Evolutionary conservation across 2,113 vertebrate species (phyloP).

Genomic region (Cyanistes caeruleus): DNA sequence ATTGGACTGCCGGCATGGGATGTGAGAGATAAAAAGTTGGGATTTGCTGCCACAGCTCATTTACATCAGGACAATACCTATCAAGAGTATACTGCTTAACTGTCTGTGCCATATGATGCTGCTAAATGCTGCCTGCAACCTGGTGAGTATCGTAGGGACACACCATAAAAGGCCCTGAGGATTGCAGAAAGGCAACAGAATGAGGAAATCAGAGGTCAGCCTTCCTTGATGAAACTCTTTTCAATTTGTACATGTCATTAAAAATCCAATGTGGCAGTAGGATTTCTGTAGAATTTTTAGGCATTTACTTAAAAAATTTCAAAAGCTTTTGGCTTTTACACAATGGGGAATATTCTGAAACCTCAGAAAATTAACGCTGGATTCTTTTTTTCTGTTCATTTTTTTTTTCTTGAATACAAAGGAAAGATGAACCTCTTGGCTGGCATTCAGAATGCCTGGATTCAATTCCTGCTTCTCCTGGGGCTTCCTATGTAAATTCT

Average conservation of each 20-base stretch:
- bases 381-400: background rate
- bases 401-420: background rate
- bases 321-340: background rate
- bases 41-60: background rate
- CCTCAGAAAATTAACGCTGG: background rate
- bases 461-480: background rate
- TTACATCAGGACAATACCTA: background rate
- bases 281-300: background rate
- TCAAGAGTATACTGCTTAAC: background rate
- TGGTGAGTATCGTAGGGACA: background rate
- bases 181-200: background rate
- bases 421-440: background rate
- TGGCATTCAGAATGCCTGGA: background rate
- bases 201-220: background rate
- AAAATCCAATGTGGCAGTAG: background rate
- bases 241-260: background rate
- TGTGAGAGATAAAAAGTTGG: background rate
- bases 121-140: background rate
- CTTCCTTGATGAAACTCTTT: background rate
- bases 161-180: background rate
- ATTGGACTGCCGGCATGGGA: background rate
- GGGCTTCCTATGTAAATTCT: background rate
- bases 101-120: background rate
- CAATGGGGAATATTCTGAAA: background rate
- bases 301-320: background rate